These are phyloP conservation scores for Oreortyx pictus DNA, from an alignment of 2,797 vertebrate genomes.

Conservation along the genomic window DNA sequence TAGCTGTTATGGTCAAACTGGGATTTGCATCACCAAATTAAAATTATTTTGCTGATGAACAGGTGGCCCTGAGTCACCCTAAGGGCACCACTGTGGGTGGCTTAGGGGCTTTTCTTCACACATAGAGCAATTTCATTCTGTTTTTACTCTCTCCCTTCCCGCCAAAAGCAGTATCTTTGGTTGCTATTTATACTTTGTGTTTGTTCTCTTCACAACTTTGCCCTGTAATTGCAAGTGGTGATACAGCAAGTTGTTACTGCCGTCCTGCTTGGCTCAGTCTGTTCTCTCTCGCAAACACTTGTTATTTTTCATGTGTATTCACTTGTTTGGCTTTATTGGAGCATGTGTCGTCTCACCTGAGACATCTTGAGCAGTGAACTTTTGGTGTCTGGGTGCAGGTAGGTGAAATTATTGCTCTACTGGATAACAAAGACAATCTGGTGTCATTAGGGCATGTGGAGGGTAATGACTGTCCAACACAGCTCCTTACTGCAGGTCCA, in stretches of 20 bases:
- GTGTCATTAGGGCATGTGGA: rapidly evolving
- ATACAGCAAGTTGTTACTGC: neutral
- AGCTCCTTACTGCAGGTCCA: neutral
- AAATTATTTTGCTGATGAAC: neutral
- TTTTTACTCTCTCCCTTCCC: neutral
- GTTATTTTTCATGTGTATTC: neutral
- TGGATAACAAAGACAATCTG: neutral
- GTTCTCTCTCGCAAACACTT: neutral
- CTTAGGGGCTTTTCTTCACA: neutral
- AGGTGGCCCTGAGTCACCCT: neutral
- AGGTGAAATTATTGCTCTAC: neutral
- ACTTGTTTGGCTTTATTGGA: neutral
- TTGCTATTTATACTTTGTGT: neutral
- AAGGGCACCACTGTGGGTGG: neutral
- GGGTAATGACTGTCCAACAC: neutral
- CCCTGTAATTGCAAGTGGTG: neutral
- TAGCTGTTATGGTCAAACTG: neutral
- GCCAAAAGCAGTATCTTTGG: neutral
- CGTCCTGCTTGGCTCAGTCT: neutral
- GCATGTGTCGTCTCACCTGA: neutral
- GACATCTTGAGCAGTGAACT: neutral
- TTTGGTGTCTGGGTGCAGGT: neutral
- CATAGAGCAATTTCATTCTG: neutral
- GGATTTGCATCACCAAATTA: neutral
- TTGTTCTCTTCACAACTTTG: neutral